Conservation (phyloP, 2,888 invertebrate genomes). For the Ephialtes manifestator region DNA sequence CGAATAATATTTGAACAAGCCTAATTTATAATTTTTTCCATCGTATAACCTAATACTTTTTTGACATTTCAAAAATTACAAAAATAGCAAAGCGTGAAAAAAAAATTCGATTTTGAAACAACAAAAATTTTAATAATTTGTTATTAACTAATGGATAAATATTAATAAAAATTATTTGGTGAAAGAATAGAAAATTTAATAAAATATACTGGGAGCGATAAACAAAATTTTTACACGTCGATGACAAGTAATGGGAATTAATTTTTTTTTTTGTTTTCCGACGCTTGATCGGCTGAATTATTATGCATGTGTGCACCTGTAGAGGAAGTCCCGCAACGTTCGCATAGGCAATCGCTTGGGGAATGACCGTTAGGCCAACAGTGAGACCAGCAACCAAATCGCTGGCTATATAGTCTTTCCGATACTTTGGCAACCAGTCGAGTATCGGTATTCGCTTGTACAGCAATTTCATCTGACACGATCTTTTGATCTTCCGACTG, state of each 20-base stretch:
- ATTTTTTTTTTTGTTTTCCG: slow-evolving; percentile 17
- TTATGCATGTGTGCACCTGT: slow-evolving; percentile 79
- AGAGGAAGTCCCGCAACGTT: slow-evolving; percentile 88
- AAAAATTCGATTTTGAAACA: background rate
- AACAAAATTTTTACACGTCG: background rate
- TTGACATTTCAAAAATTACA: too few species aligned
- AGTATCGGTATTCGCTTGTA: slow-evolving; percentile 89
- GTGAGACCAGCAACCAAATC: slow-evolving; percentile 94
- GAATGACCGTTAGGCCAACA: slow-evolving; percentile 91
- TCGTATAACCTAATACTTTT: too few species aligned
- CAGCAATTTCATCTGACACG: slow-evolving; percentile 89
- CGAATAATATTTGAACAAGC: too few species aligned
- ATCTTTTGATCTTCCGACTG: slow-evolving; percentile 86
- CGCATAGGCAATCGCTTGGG: slow-evolving; percentile 89
- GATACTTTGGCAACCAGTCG: slow-evolving; percentile 91
- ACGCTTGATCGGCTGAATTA: background rate
- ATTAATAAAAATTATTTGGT: too few species aligned
- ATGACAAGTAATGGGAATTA: background rate
- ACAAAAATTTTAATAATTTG: too few species aligned
- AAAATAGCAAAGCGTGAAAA: background rate
- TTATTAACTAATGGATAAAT: too few species aligned
- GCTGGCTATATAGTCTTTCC: slow-evolving; percentile 89
- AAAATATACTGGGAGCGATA: too few species aligned
- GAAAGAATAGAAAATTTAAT: too few species aligned
- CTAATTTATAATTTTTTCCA: too few species aligned